phyloP scores from a whole-genome alignment of 1,140 invertebrate species.

The Kradibia gibbosae region DNA sequence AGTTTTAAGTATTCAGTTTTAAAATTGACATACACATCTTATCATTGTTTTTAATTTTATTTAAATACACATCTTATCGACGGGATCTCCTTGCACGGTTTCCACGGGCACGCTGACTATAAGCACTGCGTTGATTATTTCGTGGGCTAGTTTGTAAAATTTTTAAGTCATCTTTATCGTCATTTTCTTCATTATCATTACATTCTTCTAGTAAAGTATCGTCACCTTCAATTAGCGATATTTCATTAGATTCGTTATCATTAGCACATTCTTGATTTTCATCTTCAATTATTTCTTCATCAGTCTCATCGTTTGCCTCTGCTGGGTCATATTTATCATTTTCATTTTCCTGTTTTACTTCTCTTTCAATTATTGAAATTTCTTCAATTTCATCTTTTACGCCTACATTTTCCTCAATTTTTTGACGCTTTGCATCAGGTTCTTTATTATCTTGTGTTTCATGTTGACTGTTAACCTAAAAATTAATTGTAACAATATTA shows the following conservation, averaged over 20 bases:
- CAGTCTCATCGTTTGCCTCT: constrained; percentile 52
- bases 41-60: constrained; percentile 7
- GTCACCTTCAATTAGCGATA: constrained; percentile 40
- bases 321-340: constrained; percentile 56
- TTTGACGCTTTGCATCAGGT: constrained; percentile 49
- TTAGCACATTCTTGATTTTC: constrained; percentile 40
- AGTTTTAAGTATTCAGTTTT: constrained; percentile 18
- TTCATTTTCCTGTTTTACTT: constrained; percentile 63
- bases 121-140: constrained; percentile 42
- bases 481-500: constrained; percentile 24
- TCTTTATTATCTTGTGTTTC: constrained; percentile 52
- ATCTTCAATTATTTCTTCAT: constrained; percentile 53
- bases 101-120: constrained; percentile 58
- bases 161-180: constrained; percentile 59
- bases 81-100: constrained; percentile 67
- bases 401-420: constrained; percentile 51
- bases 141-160: not conserved
- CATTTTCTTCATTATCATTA: constrained; percentile 50
- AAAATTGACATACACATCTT: constrained; percentile 40
- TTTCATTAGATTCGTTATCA: constrained; percentile 42
- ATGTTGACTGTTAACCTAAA: constrained; percentile 53
- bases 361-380: constrained; percentile 49
- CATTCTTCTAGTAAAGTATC: constrained; percentile 48
- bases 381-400: constrained; percentile 51
- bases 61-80: constrained; percentile 59